Conservation (phyloP, 2,113 vertebrate genomes). For the Sylvia atricapilla region DNA sequence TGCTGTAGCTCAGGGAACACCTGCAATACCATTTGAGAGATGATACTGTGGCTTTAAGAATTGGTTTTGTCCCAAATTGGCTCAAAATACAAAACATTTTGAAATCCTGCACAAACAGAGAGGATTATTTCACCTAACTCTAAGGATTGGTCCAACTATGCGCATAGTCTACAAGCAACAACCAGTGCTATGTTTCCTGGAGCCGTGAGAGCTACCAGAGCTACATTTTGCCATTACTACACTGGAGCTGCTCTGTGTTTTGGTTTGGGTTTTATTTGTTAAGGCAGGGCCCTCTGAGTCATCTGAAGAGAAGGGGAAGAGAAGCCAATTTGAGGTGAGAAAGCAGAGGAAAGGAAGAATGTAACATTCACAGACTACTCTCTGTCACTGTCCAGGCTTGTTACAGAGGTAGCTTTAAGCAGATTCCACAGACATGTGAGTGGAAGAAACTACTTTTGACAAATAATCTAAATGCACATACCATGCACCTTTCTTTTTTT, state of each 20-base stretch:
- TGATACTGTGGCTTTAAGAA: not conserved
- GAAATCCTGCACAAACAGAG: not conserved
- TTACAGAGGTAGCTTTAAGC: not conserved
- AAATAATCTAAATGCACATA: not conserved
- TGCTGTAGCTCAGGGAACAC: not conserved
- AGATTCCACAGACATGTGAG: not conserved
- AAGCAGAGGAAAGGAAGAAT: not conserved
- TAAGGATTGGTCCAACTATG: not conserved
- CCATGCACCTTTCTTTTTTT: not conserved
- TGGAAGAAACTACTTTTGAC: not conserved
- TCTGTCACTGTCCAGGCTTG: not conserved
- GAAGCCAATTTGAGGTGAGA: not conserved
- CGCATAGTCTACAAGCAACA: not conserved
- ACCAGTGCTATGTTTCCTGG: not conserved
- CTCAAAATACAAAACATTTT: not conserved
- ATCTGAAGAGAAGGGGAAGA: not conserved
- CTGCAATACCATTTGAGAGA: constrained; percentile 24
- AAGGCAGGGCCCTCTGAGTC: not conserved
- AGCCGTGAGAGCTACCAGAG: not conserved
- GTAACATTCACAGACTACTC: not conserved
- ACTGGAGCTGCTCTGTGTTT: not conserved
- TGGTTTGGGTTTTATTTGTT: not conserved
- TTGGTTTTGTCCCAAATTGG: not conserved
- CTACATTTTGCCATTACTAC: not conserved
- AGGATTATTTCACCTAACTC: not conserved